These are phyloP conservation scores for Macrosiphum euphorbiae DNA, from an alignment of 2,888 invertebrate species.

Conservation along the genomic window DNA sequence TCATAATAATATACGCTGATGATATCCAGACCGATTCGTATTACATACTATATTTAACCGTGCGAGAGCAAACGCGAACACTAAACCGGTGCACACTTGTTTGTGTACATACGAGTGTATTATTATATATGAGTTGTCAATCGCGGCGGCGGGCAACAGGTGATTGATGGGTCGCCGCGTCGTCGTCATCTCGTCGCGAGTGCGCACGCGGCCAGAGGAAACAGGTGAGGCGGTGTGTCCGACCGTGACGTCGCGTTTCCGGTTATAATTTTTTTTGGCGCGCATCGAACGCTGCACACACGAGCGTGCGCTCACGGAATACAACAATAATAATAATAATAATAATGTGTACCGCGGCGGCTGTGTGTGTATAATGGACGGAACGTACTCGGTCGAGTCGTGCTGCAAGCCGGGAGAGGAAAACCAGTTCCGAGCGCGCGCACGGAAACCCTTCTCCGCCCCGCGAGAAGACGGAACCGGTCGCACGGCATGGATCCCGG, in stretches of 20 bases:
- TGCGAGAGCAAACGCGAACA: not conserved
- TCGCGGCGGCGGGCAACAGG: conserved; percentile 15
- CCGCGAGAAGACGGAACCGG: conserved; percentile 39
- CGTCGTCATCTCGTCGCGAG: conserved; percentile 29
- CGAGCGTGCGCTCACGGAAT: not conserved
- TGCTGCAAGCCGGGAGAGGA: not conserved
- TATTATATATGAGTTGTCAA: conserved; percentile 42
- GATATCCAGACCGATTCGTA: not conserved
- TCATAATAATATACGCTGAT: not conserved
- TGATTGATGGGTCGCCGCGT: conserved; percentile 49
- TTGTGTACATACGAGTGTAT: not conserved
- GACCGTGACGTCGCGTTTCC: conserved; percentile 62
- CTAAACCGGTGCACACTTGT: not conserved
- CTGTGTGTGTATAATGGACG: not conserved
- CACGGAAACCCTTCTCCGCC: conserved; percentile 62
- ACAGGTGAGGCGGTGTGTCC: conserved; percentile 29
- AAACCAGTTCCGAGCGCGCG: conserved; percentile 55
- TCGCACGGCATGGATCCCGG: conserved; percentile 45
- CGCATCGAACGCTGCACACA: not conserved
- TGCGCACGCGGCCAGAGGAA: not conserved
- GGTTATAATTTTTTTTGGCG: conserved; percentile 57
- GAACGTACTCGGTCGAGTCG: not conserved
- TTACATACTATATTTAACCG: not conserved
- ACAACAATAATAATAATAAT: conserved; percentile 32
- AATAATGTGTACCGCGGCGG: conserved; percentile 14